These are phyloP conservation scores for Ginglymostoma cirratum DNA, from an alignment of 2,113 vertebrate genomes.

Conservation along the genomic window DNA sequence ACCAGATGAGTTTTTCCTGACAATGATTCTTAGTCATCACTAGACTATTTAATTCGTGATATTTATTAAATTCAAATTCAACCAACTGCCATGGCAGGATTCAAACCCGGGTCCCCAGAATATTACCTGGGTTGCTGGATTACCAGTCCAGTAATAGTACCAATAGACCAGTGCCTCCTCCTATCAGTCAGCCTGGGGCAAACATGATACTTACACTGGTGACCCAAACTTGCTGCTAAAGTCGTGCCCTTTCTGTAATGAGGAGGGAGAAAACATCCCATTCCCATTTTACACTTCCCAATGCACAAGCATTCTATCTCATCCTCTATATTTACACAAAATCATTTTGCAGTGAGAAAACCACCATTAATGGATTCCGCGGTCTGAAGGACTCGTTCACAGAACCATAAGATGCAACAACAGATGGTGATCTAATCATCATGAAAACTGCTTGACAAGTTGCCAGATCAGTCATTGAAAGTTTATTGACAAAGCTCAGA, in stretches of 20 bases:
- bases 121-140: no score
- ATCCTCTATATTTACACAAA: not conserved
- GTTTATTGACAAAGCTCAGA: not conserved
- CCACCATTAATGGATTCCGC: not conserved
- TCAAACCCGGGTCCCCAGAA: no score
- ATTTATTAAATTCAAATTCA: no score
- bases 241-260: not conserved
- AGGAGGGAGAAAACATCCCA: not conserved
- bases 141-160: no score
- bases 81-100: no score
- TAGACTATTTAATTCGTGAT: no score
- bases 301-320: not conserved
- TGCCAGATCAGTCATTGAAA: not conserved
- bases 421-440: slow-evolving; percentile 1
- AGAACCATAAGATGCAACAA: not conserved
- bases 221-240: not conserved
- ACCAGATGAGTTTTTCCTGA: no score
- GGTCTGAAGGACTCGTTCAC: not conserved
- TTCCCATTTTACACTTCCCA: not conserved
- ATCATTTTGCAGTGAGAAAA: not conserved
- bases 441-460: not conserved
- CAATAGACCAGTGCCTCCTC: no score
- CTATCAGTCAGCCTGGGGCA: not conserved
- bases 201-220: not conserved
- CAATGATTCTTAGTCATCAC: no score